These are phyloP conservation scores for Horisme vitalbata DNA, from an alignment of 2,888 invertebrate species.

Conservation along the genomic window DNA sequence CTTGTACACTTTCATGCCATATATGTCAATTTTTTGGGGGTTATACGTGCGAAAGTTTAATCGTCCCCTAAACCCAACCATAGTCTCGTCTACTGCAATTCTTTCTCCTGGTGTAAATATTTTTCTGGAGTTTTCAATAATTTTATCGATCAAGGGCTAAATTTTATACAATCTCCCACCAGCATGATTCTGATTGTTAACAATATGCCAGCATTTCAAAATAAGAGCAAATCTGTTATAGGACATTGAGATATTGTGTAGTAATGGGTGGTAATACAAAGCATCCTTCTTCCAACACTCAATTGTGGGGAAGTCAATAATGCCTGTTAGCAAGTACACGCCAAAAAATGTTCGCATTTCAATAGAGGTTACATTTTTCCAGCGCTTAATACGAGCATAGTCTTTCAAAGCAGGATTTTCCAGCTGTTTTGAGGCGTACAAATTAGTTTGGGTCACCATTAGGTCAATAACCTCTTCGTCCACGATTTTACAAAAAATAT, in stretches of 20 bases:
- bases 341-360: slow-evolving; percentile 26
- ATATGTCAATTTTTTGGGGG: slow-evolving; percentile 20
- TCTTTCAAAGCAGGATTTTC: slow-evolving; percentile 7
- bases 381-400: slow-evolving; percentile 18
- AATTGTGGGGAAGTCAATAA: slow-evolving; percentile 18
- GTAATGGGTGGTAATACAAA: slow-evolving; percentile 22
- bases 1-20: slow-evolving; percentile 29
- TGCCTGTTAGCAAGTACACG: slow-evolving; percentile 20
- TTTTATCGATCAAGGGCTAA: slow-evolving; percentile 24
- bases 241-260: slow-evolving; percentile 22
- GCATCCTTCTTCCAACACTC: slow-evolving; percentile 23
- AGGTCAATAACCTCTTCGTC: slow-evolving; percentile 16
- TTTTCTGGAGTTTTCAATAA: slow-evolving; percentile 22
- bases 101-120: slow-evolving; percentile 23
- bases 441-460: slow-evolving; percentile 20
- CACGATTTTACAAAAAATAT: slow-evolving; percentile 3
- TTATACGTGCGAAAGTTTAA: slow-evolving; percentile 16
- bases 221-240: slow-evolving; percentile 21
- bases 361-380: slow-evolving; percentile 18
- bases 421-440: slow-evolving; percentile 14
- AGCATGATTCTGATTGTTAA: slow-evolving; percentile 15
- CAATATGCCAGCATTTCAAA: slow-evolving; percentile 26
- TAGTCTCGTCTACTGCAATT: slow-evolving; percentile 25
- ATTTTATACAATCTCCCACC: slow-evolving; percentile 27
- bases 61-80: slow-evolving; percentile 23